These are phyloP conservation scores for Apogon hyalosoma DNA, from an alignment of 2,797 vertebrate species.

Conservation along the genomic window DNA sequence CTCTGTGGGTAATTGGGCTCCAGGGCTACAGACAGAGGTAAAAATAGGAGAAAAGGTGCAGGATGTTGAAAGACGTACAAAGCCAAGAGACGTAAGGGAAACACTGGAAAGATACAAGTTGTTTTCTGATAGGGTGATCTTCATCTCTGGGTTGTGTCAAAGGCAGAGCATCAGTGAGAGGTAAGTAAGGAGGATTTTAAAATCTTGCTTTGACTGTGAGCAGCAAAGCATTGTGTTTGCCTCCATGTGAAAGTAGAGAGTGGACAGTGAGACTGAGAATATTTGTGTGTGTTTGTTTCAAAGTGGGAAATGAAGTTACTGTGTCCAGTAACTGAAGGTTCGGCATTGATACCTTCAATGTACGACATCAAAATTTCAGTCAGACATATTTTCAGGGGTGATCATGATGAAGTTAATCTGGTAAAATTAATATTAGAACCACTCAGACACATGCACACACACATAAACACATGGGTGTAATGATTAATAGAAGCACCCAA, in stretches of 20 bases:
- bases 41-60: constrained; percentile 54
- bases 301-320: constrained; percentile 2
- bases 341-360: constrained; percentile 20
- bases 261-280: neutral
- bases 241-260: constrained; percentile 9
- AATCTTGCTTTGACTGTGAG: constrained; percentile 13
- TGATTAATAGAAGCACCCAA: constrained; percentile 72
- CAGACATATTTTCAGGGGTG: constrained; percentile 51
- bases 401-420: constrained; percentile 32
- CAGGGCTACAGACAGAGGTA: constrained; percentile 54
- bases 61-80: constrained; percentile 53
- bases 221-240: constrained; percentile 6
- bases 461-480: constrained; percentile 48
- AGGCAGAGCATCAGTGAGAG: constrained; percentile 15
- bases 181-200: constrained; percentile 16
- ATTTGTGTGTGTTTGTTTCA: constrained; percentile 5
- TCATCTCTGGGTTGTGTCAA: constrained; percentile 4
- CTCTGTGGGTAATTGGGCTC: constrained; percentile 78
- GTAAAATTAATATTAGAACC: constrained; percentile 56
- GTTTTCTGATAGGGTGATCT: constrained; percentile 43
- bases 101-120: constrained; percentile 33
- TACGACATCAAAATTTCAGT: constrained; percentile 56
- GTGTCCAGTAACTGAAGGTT: constrained; percentile 6
- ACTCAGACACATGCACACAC: constrained; percentile 12
- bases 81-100: constrained; percentile 45